Base-by-base conservation (phyloP, 2,888 invertebrate genomes). In the Brenthis ino region DNA sequence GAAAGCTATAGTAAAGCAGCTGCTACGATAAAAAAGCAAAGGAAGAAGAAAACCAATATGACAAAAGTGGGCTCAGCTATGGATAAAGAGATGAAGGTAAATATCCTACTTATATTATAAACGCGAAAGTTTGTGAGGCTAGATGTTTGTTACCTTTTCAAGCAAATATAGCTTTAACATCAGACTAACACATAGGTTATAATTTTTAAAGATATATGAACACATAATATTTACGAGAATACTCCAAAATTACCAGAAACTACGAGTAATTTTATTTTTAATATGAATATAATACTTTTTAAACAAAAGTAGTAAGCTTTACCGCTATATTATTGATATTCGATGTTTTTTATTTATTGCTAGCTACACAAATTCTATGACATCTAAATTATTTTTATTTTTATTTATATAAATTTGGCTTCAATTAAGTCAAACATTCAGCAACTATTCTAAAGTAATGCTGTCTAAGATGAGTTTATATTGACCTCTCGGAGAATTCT, bases 1-100 rank as follows among this genome's bases (percentile, higher is more conserved):
- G 98, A 98, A 83, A 97, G 97, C 73, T 98, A 97, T 92, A 97
- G 97, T 86, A 98, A 98, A 89, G 98, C 98, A 1, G 96, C 97
- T 0, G 96, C 97, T 13, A 96, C 96, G 69, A 98, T 98, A 94
- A 98, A 98, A 89, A 98, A 98, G 84, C 97, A 97, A 83, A 94
- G 97, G 74, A 98, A 98, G 86, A 98, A 98, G 94, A 97, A 97
- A 87, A 96, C 96, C 61, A 95, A 96, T 76, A 95, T 96, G 64
- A 95, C 96, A 67, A 96, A 96, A 90, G 95, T 95, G 69, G 96
- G 96, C 65, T 93, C 96, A 64, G 96, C 97, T 28, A 96, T 97
- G 95, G 98, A 98, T 89, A 98, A 98, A 88, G 98, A 98, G 93
- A 94, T 98, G 81, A 97, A 97, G 94, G 97, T 96, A 66, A 5